These are phyloP conservation scores for Lumbricus terrestris DNA, from an alignment of 2,888 invertebrate species.

Conservation along the genomic window DNA sequence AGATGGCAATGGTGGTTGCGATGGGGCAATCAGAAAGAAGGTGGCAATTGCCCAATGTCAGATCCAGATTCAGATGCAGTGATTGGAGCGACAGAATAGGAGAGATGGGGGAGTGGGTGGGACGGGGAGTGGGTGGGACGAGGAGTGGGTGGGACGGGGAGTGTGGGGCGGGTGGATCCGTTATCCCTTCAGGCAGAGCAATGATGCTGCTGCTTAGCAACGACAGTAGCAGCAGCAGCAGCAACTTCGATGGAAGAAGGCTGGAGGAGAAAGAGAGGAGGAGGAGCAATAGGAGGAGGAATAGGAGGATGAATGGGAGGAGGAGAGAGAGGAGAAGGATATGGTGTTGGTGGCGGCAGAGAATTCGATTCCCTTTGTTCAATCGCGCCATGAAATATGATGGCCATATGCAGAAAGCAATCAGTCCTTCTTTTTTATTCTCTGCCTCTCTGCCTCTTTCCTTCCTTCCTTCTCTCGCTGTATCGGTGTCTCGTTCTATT, in stretches of 20 bases:
- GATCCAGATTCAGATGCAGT: not conserved
- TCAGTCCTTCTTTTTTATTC: not conserved
- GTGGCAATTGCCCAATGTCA: not conserved
- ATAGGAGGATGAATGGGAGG: too few relatives aligned
- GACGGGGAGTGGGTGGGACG: not conserved
- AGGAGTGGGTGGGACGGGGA: not conserved
- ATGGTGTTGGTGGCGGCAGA: not conserved
- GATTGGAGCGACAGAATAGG: not conserved
- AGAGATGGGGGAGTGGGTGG: not conserved
- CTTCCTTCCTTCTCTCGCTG: not conserved
- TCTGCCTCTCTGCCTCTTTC: not conserved
- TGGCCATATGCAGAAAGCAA: not conserved
- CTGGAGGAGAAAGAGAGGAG: not conserved
- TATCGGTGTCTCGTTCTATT: not conserved
- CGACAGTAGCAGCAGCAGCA: not conserved
- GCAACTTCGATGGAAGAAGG: not conserved
- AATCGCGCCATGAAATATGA: not conserved
- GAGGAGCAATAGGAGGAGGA: not conserved
- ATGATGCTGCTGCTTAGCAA: not conserved
- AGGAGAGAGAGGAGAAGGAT: too few relatives aligned
- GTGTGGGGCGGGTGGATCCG: not conserved
- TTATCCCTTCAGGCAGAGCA: not conserved
- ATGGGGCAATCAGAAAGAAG: not conserved
- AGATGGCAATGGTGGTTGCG: not conserved
- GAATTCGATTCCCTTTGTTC: not conserved